phyloP scores from a whole-genome alignment of 1,140 invertebrate species.

The Mercenaria mercenaria region DNA sequence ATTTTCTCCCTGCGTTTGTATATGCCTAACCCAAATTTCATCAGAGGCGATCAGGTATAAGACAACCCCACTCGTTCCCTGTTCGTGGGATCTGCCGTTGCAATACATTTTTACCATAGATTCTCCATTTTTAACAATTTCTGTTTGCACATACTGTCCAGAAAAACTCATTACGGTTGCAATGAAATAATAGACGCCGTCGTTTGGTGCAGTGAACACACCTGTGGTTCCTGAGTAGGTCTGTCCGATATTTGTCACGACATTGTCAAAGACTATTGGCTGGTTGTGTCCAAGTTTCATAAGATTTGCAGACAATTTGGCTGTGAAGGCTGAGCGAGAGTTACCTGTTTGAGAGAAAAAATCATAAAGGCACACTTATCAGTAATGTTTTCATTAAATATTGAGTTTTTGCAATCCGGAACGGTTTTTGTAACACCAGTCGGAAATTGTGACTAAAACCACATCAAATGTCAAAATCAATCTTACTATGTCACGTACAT shows the following conservation, averaged over 20 bases:
- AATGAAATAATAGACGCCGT: constrained; percentile 21
- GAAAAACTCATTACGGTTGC: constrained; percentile 25
- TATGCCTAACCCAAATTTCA: constrained; percentile 12
- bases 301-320: not conserved
- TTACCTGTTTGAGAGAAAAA: too few species aligned
- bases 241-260: not conserved
- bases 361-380: too few species aligned
- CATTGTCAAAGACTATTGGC: not conserved
- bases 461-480: too few species aligned
- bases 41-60: not conserved
- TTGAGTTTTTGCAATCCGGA: too few species aligned
- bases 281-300: not conserved
- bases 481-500: too few species aligned
- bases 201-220: constrained; percentile 28
- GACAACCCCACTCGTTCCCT: constrained; percentile 25
- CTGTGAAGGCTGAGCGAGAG: constrained; percentile 25
- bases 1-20: not conserved
- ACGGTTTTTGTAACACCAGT: too few species aligned
- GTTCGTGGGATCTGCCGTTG: not conserved
- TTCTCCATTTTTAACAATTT: constrained; percentile 21
- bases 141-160: not conserved
- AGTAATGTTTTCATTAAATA: too few species aligned
- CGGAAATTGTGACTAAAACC: too few species aligned
- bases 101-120: constrained; percentile 10
- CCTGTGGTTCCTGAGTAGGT: not conserved